These are phyloP conservation scores for Recurvirostra avosetta DNA, from an alignment of 2,113 vertebrate species.

Conservation along the genomic window DNA sequence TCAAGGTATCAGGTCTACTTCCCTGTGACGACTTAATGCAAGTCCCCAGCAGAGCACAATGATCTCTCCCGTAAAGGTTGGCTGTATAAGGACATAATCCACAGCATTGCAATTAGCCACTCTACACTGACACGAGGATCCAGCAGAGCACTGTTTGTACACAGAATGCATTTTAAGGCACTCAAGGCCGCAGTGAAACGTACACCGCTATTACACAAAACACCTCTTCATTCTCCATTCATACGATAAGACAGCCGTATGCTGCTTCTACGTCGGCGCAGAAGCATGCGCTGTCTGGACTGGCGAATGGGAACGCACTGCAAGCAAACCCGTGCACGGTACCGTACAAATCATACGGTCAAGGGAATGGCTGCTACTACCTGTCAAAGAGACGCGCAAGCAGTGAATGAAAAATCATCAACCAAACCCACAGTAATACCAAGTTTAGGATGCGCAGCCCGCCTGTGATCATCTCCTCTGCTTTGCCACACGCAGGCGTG, in stretches of 20 bases:
- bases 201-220: rapidly evolving
- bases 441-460: rapidly evolving
- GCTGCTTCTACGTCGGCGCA: rapidly evolving
- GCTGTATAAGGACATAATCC: not conserved
- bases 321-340: too few species aligned
- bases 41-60: not conserved
- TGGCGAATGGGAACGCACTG: not conserved
- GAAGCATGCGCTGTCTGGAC: not conserved
- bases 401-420: not conserved
- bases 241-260: rapidly evolving
- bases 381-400: not conserved
- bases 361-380: not conserved
- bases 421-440: rapidly evolving
- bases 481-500: rapidly evolving
- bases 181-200: not conserved
- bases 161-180: not conserved
- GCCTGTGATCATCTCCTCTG: rapidly evolving
- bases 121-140: rapidly evolving
- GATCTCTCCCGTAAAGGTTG: not conserved
- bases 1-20: not conserved
- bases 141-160: not conserved
- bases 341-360: rapidly evolving
- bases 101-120: not conserved
- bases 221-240: not conserved
- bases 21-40: rapidly evolving